Conservation (phyloP, 2,797 vertebrate genomes). For the Aldrovandia affinis region DNA sequence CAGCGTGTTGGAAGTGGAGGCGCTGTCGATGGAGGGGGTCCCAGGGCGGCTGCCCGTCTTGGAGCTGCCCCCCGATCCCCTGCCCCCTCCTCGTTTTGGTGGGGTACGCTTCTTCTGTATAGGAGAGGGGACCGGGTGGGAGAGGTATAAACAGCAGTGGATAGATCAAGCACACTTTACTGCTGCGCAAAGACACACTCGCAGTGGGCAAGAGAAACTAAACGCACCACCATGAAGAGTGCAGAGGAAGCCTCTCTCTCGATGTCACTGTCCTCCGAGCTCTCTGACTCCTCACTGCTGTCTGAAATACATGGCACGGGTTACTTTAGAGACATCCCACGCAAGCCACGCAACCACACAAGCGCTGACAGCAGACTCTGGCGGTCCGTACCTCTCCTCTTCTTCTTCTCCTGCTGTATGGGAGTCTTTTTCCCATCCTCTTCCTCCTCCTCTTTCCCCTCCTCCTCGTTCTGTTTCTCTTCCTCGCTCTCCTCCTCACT, state of each 20-base stretch:
- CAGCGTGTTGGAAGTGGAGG: constrained; percentile 82
- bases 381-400: constrained; percentile 71
- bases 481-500: constrained; percentile 91
- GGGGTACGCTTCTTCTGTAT: constrained; percentile 89
- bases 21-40: constrained; percentile 81
- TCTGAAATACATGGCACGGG: constrained; percentile 64
- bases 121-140: neutral
- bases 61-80: constrained; percentile 85
- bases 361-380: neutral
- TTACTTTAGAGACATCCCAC: neutral
- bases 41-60: constrained; percentile 84
- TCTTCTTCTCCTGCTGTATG: constrained; percentile 80
- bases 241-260: constrained; percentile 87
- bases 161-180: neutral
- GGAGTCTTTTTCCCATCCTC: constrained; percentile 86
- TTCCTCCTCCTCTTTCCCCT: constrained; percentile 82
- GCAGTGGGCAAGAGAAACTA: constrained; percentile 19
- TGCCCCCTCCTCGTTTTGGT: constrained; percentile 82
- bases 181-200: neutral
- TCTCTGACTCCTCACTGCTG: constrained; percentile 89
- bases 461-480: constrained; percentile 85
- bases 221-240: constrained; percentile 83
- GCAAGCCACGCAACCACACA: too few species aligned
- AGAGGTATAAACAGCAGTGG: neutral
- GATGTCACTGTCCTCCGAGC: constrained; percentile 89